phyloP scores from a whole-genome alignment of 1,140 invertebrate genomes.

The Wasmannia auropunctata region DNA sequence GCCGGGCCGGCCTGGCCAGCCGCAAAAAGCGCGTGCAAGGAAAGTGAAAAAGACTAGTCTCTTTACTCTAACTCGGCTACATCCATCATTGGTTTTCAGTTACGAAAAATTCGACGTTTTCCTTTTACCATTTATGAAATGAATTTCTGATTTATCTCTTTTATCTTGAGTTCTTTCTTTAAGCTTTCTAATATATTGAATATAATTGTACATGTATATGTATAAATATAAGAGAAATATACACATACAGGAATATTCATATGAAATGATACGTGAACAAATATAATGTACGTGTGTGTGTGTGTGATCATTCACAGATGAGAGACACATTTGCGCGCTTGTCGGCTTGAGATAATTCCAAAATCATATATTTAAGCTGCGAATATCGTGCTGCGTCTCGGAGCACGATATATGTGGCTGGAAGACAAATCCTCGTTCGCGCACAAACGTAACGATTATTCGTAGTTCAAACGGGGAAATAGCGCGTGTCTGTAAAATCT shows the following conservation, averaged over 20 bases:
- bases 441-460: conserved; percentile 12
- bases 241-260: not conserved
- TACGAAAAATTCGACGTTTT: not conserved
- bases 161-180: not conserved
- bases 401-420: not conserved
- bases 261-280: not conserved
- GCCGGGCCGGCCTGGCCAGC: not conserved
- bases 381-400: not conserved
- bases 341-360: not conserved
- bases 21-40: conserved; percentile 13
- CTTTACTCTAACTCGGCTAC: not conserved
- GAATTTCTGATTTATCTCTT: not conserved
- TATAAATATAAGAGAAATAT: not conserved
- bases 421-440: conserved; percentile 26
- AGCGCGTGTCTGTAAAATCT: not conserved
- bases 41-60: conserved; percentile 22
- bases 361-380: conserved; percentile 17
- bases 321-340: not conserved
- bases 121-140: not conserved
- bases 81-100: conserved; percentile 16
- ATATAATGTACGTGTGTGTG: too few species aligned
- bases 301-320: not conserved
- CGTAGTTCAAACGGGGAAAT: not conserved
- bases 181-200: not conserved
- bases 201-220: not conserved